Evolutionary conservation across 2,888 invertebrate genomes (phyloP).

Genomic region (Dicycla oo): DNA sequence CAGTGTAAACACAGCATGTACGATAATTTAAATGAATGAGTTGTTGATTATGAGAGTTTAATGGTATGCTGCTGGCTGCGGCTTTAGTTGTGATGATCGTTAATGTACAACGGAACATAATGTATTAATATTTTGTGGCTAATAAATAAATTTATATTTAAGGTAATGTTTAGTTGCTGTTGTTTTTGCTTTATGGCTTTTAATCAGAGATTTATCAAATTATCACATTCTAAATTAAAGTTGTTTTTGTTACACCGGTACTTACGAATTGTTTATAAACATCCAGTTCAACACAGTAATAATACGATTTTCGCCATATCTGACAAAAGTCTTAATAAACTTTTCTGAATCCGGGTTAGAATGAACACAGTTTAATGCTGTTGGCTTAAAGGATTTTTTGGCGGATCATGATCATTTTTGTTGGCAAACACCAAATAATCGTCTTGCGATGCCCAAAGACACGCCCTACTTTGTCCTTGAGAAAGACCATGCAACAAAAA

Average conservation of each 20-base stretch:
- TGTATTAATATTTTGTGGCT: constrained; percentile 15
- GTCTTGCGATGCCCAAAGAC: neutral
- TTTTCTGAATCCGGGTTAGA: too few relatives aligned
- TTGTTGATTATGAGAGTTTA: constrained; percentile 54
- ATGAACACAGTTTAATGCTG: neutral
- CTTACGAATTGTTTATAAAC: neutral
- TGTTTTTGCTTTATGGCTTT: neutral
- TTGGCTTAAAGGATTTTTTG: too few relatives aligned
- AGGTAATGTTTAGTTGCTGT: constrained; percentile 1
- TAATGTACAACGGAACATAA: constrained; percentile 23
- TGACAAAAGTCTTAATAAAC: neutral
- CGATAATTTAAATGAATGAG: constrained; percentile 63
- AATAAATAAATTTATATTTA: neutral
- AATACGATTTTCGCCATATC: neutral
- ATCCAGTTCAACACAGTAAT: neutral
- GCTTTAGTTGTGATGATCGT: constrained; percentile 41
- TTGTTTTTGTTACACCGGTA: neutral
- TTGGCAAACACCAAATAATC: neutral
- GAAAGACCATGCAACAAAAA: neutral
- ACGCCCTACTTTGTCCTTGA: neutral
- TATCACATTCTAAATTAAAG: neutral
- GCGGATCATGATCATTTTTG: neutral
- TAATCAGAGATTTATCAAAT: neutral
- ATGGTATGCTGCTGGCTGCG: constrained; percentile 49
- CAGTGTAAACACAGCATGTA: constrained; percentile 57